Base-by-base conservation (phyloP, 2,888 invertebrate genomes). In the Lasiommata megera region DNA sequence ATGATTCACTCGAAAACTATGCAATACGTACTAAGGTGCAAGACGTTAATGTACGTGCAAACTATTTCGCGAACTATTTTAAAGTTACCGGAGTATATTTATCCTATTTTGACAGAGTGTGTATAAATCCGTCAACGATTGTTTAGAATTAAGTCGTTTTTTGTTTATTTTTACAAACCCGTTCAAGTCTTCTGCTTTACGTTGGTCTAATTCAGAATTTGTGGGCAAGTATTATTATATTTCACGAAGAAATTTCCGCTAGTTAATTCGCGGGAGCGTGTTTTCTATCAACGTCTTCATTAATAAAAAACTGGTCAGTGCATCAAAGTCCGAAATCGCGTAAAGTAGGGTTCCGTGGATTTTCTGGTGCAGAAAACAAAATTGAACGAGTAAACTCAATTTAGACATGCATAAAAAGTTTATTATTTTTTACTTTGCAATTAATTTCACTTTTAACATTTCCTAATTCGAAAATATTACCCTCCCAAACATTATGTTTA, bases 81-180 rank as follows among this genome's bases (percentile, higher is more conserved):
- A 65, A 67, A 66, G 62, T 50, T 58, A 58, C 54, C 47, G 34
- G 52, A 53, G 56, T 46, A 58, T 61, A 62, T 65, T 58, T 59
- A 66, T 67, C 54, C 34, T 12, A 17, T 56, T 64, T 66, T 72
- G 77, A 76, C 76, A 65, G 59, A 12, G 38, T 79, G 81, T 82
- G 61, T 84, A 81, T 72, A 77, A 72, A 81, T 87, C 88, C 66
- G 69, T 89, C 85, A 69, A 84, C 88, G 88, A 43, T 59, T 88
- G 81, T 89, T 89, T 88, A 83, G 74, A 64, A 85, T 89, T 74
- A 83, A 78, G 72, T 70, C 65, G 55, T 7, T 62, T 65, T n/a
- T 48, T 63, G 73, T 80, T 82, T 82, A 73, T 79, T 79, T 62
- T 53, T 62, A 11, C 54, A 53, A 50, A 54, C 48, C 51, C 34